Conservation (phyloP, 2,797 vertebrate genomes). For the Poliocrania exsul region DNA sequence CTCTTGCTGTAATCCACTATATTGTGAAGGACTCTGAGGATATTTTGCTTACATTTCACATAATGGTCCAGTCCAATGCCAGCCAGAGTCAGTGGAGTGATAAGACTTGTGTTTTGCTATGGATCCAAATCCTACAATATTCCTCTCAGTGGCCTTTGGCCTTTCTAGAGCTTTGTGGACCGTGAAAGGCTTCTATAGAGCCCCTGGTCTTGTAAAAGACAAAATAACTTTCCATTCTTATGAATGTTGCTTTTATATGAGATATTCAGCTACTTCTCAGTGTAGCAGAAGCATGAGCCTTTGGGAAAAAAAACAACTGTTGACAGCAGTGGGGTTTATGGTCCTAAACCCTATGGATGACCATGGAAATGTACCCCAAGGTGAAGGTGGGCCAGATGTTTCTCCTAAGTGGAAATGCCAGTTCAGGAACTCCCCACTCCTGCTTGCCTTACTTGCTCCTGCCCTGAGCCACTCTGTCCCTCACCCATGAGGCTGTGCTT, state of each 20-base stretch:
- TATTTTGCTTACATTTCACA: neutral
- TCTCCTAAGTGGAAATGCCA: neutral
- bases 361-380: neutral
- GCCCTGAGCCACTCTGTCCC: rapidly evolving
- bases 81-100: neutral
- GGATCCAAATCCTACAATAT: neutral
- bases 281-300: neutral
- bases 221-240: neutral
- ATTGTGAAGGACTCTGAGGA: neutral
- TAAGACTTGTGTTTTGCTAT: neutral
- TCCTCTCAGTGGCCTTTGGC: neutral
- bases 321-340: neutral
- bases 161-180: neutral
- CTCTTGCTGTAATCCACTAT: neutral
- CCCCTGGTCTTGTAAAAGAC: neutral
- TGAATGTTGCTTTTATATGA: neutral
- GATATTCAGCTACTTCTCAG: neutral
- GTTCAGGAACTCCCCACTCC: neutral
- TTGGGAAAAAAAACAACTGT: neutral
- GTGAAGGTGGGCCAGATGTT: neutral
- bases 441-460: neutral
- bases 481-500: neutral
- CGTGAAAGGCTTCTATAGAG: neutral
- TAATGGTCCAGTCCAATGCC: neutral
- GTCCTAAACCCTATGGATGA: neutral